Conservation (phyloP, 2,888 invertebrate species). For the Acrobeloides nanus region DNA sequence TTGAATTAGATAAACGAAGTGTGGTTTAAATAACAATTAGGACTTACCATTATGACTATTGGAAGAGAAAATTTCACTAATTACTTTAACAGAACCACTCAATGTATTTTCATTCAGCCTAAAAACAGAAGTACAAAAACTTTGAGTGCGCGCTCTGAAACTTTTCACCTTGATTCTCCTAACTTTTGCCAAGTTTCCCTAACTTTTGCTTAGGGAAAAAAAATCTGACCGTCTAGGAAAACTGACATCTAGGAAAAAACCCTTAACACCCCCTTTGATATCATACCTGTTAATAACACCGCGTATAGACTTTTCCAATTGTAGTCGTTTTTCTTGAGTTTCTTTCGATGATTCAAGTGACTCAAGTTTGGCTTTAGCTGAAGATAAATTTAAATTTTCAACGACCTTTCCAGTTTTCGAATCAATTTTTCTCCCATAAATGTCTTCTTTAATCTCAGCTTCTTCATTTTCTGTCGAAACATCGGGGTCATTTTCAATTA, state of each 20-base stretch:
- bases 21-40: too few relatives aligned
- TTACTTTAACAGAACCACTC: conserved; percentile 55
- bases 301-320: conserved; percentile 73
- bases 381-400: conserved; percentile 9
- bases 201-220: too few relatives aligned
- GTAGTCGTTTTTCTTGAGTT: conserved; percentile 61
- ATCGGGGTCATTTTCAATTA: conserved; percentile 16
- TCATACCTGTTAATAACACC: not conserved
- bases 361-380: conserved; percentile 15
- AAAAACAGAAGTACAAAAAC: conserved; percentile 12
- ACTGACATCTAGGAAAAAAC: too few relatives aligned
- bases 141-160: too few relatives aligned
- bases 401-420: conserved; percentile 14
- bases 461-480: conserved; percentile 15
- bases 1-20: conserved; percentile 1
- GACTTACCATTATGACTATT: conserved; percentile 65
- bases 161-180: too few relatives aligned
- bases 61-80: conserved; percentile 72
- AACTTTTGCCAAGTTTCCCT: too few relatives aligned
- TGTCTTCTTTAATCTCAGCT: conserved; percentile 17
- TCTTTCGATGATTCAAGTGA: conserved; percentile 48
- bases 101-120: conserved; percentile 71
- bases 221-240: not conserved
- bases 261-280: conserved; percentile 73
- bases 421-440: conserved; percentile 21